These are phyloP conservation scores for Zoroaster sp. DNA, from an alignment of 53 echinoderm and acorn worm species.

Conservation along the genomic window DNA sequence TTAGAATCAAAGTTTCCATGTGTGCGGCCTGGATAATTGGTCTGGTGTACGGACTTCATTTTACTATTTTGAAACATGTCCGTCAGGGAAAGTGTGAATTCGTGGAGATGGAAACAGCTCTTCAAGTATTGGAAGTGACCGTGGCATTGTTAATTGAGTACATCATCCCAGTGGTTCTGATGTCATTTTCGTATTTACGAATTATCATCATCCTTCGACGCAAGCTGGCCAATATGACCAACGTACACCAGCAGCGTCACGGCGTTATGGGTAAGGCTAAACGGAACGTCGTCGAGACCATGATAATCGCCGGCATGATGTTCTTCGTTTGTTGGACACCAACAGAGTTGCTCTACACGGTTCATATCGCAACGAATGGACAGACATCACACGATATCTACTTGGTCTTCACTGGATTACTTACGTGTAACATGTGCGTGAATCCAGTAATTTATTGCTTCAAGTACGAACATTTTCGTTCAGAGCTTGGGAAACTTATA, in stretches of 20 bases:
- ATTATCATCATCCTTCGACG: slow-evolving; percentile 66
- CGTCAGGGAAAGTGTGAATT: background rate
- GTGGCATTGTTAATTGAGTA: slow-evolving; percentile 59
- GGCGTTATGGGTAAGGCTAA: background rate
- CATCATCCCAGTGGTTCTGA: slow-evolving; percentile 56
- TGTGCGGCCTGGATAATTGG: background rate
- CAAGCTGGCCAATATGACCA: background rate
- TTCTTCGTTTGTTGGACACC: slow-evolving; percentile 15
- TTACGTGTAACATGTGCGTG: slow-evolving; percentile 23
- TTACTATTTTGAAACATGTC: background rate
- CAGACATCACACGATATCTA: background rate
- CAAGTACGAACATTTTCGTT: slow-evolving; percentile 4
- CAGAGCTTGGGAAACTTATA: background rate
- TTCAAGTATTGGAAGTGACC: background rate
- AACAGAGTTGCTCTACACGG: background rate
- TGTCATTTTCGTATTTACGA: slow-evolving; percentile 69
- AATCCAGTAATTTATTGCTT: slow-evolving; percentile 37
- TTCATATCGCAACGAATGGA: background rate
- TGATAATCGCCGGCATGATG: background rate
- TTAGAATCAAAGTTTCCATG: background rate
- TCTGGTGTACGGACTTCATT: background rate
- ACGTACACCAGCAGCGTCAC: background rate
- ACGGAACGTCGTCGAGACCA: background rate
- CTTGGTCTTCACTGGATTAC: background rate
- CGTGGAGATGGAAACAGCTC: background rate